Evolutionary conservation across 2,888 invertebrate genomes (phyloP).

Genomic region (Agrochola lota): DNA sequence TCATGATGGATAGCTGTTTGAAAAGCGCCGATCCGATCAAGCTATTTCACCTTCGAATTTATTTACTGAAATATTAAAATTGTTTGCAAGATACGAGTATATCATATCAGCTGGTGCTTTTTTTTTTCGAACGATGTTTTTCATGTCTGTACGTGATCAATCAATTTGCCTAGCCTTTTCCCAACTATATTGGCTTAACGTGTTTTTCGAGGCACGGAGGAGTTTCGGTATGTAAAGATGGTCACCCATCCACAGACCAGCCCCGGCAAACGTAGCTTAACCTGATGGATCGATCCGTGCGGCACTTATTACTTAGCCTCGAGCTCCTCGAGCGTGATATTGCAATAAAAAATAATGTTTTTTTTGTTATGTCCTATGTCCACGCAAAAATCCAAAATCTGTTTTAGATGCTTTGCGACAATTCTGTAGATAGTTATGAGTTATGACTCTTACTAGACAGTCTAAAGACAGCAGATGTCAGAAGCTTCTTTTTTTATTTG

Average conservation of each 20-base stretch:
- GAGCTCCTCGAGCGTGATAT: too few species aligned
- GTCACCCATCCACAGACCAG: too few species aligned
- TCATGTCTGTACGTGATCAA: not conserved
- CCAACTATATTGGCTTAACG: too few species aligned
- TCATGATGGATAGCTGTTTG: slow-evolving; percentile 32
- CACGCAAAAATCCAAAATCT: not conserved
- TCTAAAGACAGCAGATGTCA: too few species aligned
- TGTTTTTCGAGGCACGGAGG: too few species aligned
- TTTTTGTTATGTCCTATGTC: not conserved
- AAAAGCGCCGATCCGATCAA: slow-evolving; percentile 15
- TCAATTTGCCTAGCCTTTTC: too few species aligned
- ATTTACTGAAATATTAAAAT: slow-evolving; percentile 9
- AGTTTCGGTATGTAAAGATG: too few species aligned
- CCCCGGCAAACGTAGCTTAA: too few species aligned
- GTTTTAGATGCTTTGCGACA: not conserved
- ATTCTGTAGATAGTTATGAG: too few species aligned
- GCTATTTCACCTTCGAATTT: slow-evolving; percentile 17
- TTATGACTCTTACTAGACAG: not conserved
- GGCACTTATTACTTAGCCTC: too few species aligned
- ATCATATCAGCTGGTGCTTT: not conserved
- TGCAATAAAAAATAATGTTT: not conserved
- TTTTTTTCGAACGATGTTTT: slow-evolving; percentile 6
- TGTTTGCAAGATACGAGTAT: not conserved
- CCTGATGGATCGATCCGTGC: too few species aligned
- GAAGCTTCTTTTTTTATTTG: too few species aligned